Conservation (phyloP, 30 jellyfish, hydroid and myxozoan genomes). For the Mastigias papua region DNA sequence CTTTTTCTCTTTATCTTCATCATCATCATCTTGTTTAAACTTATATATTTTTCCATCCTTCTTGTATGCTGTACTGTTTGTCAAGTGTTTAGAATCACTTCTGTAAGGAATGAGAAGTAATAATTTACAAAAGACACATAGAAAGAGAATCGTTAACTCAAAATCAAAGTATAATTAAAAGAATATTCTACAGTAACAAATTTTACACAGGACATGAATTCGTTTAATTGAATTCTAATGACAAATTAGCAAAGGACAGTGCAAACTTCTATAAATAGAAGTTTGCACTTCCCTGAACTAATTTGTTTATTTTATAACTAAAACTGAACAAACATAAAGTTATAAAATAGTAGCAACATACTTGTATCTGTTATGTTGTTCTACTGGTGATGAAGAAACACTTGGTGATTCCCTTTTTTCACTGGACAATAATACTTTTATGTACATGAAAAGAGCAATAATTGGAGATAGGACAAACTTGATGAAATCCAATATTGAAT, state of each 20-base stretch:
- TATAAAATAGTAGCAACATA: background rate
- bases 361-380: background rate
- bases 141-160: no score
- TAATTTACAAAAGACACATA: background rate
- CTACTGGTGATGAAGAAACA: background rate
- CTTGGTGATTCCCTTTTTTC: background rate
- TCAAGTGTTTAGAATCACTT: background rate
- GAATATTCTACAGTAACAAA: no score
- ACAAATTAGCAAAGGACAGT: no score
- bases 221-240: no score
- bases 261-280: no score
- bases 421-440: slow-evolving; percentile 35
- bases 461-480: slow-evolving; percentile 53
- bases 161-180: no score
- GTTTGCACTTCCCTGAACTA: no score
- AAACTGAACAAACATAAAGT: background rate
- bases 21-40: slow-evolving; percentile 69
- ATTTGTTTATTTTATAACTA: no score
- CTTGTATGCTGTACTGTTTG: slow-evolving; percentile 11
- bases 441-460: slow-evolving; percentile 29
- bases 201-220: no score
- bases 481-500: slow-evolving; percentile 42
- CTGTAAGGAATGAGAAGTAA: slow-evolving; percentile 1
- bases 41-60: slow-evolving; percentile 60
- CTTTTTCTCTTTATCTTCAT: slow-evolving; percentile 85